A percentile compares a stretch with the other conserved stretches of the same genome.
Conservation (phyloP, 2,888 invertebrate species). For the Synergus japonicus region DNA sequence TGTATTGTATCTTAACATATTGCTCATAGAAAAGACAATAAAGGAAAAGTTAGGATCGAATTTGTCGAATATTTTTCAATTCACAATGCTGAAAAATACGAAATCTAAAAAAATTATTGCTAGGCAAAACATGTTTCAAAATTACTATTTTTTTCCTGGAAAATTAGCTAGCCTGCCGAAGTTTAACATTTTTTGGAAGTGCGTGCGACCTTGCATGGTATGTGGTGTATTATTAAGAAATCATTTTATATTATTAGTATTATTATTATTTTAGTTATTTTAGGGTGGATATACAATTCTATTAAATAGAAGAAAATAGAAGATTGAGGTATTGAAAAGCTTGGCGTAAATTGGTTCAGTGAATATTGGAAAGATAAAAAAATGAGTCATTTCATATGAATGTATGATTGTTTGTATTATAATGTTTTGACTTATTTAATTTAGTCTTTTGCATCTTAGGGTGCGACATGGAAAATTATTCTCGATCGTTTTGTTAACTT, state of each 20-base stretch:
- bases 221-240: slow-evolving; percentile 28
- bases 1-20: background rate
- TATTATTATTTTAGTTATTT: background rate
- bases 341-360: background rate
- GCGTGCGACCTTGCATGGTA: slow-evolving; percentile 55
- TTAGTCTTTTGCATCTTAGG: background rate
- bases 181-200: slow-evolving; percentile 55
- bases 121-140: background rate
- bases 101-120: background rate
- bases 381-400: too few species aligned
- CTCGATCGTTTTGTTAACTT: background rate
- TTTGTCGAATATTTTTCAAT: background rate
- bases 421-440: background rate
- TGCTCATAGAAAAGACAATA: background rate
- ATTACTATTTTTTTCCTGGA: slow-evolving; percentile 3
- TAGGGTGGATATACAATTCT: background rate
- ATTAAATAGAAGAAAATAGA: background rate
- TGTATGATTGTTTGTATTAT: background rate
- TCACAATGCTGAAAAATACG: background rate
- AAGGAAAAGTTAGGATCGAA: background rate
- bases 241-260: background rate
- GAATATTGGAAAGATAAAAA: too few species aligned
- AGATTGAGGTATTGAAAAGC: background rate
- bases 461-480: background rate
- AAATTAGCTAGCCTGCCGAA: slow-evolving; percentile 52